These are phyloP conservation scores for Cerceris rybyensis DNA, from an alignment of 2,888 invertebrate genomes.

Conservation along the genomic window DNA sequence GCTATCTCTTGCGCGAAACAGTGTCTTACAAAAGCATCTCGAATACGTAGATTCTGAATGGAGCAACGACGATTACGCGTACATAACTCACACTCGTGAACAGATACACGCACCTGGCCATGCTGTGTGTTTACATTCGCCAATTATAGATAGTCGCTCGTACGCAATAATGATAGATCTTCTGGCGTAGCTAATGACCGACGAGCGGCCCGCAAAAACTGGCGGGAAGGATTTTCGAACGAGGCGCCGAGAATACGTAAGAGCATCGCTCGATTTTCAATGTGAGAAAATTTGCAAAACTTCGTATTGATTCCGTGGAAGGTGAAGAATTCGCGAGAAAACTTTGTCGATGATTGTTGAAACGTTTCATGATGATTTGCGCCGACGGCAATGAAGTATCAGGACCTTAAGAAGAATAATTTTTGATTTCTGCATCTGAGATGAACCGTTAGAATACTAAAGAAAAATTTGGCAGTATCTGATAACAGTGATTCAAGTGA, in stretches of 20 bases:
- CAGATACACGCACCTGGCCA: slow-evolving; percentile 31
- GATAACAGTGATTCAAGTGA: too few relatives aligned
- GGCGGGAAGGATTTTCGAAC: slow-evolving; percentile 58
- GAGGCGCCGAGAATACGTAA: slow-evolving; percentile 7
- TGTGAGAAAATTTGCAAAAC: neutral
- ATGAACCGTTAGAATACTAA: too few relatives aligned
- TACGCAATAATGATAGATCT: slow-evolving; percentile 67
- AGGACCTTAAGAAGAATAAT: too few relatives aligned
- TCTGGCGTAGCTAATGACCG: slow-evolving; percentile 60
- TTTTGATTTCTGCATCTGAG: too few relatives aligned
- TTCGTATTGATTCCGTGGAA: neutral
- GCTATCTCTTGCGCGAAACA: neutral
- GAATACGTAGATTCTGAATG: slow-evolving; percentile 44
- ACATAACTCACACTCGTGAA: slow-evolving; percentile 43
- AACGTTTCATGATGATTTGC: neutral
- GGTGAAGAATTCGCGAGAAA: neutral
- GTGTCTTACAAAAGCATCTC: neutral
- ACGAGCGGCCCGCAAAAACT: slow-evolving; percentile 54
- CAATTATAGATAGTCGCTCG: slow-evolving; percentile 65
- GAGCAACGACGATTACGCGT: slow-evolving; percentile 44
- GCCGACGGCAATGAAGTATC: neutral
- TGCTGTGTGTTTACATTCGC: slow-evolving; percentile 66
- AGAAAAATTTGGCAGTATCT: too few relatives aligned
- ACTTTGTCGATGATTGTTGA: neutral
- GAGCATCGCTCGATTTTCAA: neutral